Conservation (phyloP, 2,113 vertebrate genomes). For the Helogale parvula region DNA sequence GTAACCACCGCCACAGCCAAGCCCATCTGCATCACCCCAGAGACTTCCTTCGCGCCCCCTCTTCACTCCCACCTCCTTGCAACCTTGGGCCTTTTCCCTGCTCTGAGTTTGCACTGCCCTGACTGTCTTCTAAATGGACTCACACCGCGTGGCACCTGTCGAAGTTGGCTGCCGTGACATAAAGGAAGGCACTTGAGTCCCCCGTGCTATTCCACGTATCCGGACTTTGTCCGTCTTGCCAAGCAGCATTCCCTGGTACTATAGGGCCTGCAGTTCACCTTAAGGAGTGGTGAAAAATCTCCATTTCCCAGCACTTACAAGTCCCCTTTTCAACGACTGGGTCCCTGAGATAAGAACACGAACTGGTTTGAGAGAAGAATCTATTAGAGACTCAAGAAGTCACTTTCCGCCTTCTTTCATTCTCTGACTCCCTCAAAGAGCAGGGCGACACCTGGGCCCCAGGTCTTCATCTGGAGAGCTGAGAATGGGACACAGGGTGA, state of each 20-base stretch:
- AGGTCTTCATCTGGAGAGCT: background rate
- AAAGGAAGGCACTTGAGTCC: background rate
- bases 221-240: background rate
- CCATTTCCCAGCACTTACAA: background rate
- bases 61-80: background rate
- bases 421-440: background rate
- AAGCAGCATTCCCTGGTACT: rapidly evolving
- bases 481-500: rapidly evolving
- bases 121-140: background rate
- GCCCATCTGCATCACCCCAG: background rate
- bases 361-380: background rate
- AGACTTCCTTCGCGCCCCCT: too few relatives aligned
- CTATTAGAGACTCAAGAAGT: background rate
- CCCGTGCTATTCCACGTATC: rapidly evolving
- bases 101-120: background rate
- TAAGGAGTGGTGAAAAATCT: too few relatives aligned
- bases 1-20: too few relatives aligned
- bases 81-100: rapidly evolving
- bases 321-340: background rate
- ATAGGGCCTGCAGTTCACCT: background rate
- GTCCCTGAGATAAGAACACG: background rate
- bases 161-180: background rate
- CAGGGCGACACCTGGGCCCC: background rate
- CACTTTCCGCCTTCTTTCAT: background rate
- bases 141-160: rapidly evolving